These are phyloP conservation scores for Emmelina monodactyla DNA, from an alignment of 2,888 invertebrate genomes.

Conservation along the genomic window DNA sequence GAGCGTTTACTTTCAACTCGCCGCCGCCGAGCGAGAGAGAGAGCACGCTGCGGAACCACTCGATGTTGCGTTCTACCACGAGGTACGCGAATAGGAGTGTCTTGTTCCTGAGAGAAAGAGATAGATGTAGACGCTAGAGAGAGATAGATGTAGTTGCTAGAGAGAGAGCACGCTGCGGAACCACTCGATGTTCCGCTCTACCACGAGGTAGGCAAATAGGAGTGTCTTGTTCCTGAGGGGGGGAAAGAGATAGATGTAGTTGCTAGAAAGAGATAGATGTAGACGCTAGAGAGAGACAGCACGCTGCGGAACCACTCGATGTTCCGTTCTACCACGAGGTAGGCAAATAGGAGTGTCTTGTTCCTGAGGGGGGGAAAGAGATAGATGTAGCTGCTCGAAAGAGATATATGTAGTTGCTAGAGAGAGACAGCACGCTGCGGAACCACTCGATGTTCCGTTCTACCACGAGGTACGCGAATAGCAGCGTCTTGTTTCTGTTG, in stretches of 20 bases:
- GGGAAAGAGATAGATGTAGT: too few relatives aligned
- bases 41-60: slow-evolving; percentile 92
- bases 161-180: slow-evolving; percentile 91
- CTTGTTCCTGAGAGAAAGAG: slow-evolving; percentile 77
- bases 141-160: too few relatives aligned
- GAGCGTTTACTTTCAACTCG: slow-evolving; percentile 89
- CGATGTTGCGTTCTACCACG: slow-evolving; percentile 88
- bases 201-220: slow-evolving; percentile 90
- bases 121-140: too few relatives aligned
- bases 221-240: slow-evolving; percentile 95
- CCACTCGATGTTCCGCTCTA: slow-evolving; percentile 94
- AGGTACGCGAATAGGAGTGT: slow-evolving; percentile 95
- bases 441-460: slow-evolving; percentile 96
- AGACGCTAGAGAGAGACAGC: slow-evolving; percentile 84
- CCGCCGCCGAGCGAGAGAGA: slow-evolving; percentile 85
- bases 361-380: too few relatives aligned
- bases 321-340: slow-evolving; percentile 90
- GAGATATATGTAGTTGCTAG: too few relatives aligned
- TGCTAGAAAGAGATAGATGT: too few relatives aligned
- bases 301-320: slow-evolving; percentile 93
- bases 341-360: slow-evolving; percentile 95
- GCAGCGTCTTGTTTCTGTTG: slow-evolving; percentile 94
- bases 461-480: slow-evolving; percentile 92
- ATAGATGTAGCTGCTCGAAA: too few relatives aligned
- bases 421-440: slow-evolving; percentile 85